Conservation (phyloP, 2,888 invertebrate species). For the Meganola albula region DNA sequence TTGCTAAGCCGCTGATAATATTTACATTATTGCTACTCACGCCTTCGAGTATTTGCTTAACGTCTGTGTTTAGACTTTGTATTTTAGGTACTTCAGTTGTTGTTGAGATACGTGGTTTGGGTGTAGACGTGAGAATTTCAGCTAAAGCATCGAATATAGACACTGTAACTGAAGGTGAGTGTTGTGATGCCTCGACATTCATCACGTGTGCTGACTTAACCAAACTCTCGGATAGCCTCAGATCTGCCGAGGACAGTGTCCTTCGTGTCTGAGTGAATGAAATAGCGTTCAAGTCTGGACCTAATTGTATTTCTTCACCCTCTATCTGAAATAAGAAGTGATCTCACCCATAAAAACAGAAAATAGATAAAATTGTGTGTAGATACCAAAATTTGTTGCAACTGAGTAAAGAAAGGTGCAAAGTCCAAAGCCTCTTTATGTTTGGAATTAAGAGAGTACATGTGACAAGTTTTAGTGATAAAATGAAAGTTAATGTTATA, state of each 20-base stretch:
- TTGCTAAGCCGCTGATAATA: slow-evolving; percentile 55
- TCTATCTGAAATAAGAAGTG: slow-evolving; percentile 77
- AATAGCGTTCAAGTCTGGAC: slow-evolving; percentile 71
- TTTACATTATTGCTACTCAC: slow-evolving; percentile 75
- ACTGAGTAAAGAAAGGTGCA: slow-evolving; percentile 50
- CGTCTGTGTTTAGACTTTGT: slow-evolving; percentile 54
- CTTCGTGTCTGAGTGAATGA: slow-evolving; percentile 71
- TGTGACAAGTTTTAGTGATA: slow-evolving; percentile 26
- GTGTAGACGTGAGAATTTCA: slow-evolving; percentile 76
- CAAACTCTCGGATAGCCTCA: slow-evolving; percentile 70
- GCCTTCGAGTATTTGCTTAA: slow-evolving; percentile 64
- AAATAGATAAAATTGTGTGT: slow-evolving; percentile 37
- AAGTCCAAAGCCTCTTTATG: slow-evolving; percentile 76
- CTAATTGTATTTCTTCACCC: slow-evolving; percentile 75
- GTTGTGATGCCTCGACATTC: slow-evolving; percentile 76
- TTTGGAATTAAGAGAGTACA: slow-evolving; percentile 47
- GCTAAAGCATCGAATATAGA: slow-evolving; percentile 79
- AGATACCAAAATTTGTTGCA: slow-evolving; percentile 22
- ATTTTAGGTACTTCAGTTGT: slow-evolving; percentile 62
- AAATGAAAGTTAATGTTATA: slow-evolving; percentile 28
- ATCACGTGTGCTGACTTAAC: slow-evolving; percentile 66
- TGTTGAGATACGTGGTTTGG: slow-evolving; percentile 62
- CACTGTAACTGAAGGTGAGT: slow-evolving; percentile 77
- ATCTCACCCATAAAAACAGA: slow-evolving; percentile 74
- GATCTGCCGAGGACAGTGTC: slow-evolving; percentile 67